Evolutionary conservation across 2,888 invertebrate species (phyloP).

Genomic region (Himalopsyche tibetana): DNA sequence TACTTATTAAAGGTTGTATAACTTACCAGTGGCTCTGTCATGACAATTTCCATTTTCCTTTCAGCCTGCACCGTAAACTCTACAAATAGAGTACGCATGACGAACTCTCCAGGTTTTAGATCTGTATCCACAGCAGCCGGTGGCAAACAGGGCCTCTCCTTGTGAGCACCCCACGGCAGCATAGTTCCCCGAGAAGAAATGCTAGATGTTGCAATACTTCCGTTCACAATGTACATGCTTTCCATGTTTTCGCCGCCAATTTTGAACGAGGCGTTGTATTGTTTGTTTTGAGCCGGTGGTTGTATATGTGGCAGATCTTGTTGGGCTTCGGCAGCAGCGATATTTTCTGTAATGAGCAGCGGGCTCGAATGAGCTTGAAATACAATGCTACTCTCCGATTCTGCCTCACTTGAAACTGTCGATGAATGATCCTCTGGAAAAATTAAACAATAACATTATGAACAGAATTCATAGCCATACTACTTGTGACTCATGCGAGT

Average conservation of each 20-base stretch:
- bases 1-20: background rate
- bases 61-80: constrained; percentile 97
- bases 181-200: constrained; percentile 76
- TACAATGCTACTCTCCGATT: constrained; percentile 48
- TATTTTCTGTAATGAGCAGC: constrained; percentile 37
- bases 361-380: constrained; percentile 2
- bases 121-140: constrained; percentile 79
- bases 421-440: constrained; percentile 48
- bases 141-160: constrained; percentile 78
- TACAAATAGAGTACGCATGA: constrained; percentile 95
- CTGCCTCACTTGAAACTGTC: constrained; percentile 49
- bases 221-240: constrained; percentile 22
- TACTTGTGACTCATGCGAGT: background rate
- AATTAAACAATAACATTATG: background rate
- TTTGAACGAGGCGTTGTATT: constrained; percentile 11
- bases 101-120: constrained; percentile 94
- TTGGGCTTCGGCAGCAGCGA: constrained; percentile 27
- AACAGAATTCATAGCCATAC: background rate
- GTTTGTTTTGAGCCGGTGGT: constrained; percentile 18
- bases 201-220: constrained; percentile 44
- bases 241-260: constrained; percentile 36
- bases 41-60: constrained; percentile 95
- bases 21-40: constrained; percentile 90
- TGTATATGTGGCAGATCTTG: constrained; percentile 40
- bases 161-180: constrained; percentile 90